A percentile compares a stretch with the other conserved stretches of the same genome.
Evolutionary conservation across 1,140 invertebrate species (phyloP).

Genomic region (Bombus turneri): DNA sequence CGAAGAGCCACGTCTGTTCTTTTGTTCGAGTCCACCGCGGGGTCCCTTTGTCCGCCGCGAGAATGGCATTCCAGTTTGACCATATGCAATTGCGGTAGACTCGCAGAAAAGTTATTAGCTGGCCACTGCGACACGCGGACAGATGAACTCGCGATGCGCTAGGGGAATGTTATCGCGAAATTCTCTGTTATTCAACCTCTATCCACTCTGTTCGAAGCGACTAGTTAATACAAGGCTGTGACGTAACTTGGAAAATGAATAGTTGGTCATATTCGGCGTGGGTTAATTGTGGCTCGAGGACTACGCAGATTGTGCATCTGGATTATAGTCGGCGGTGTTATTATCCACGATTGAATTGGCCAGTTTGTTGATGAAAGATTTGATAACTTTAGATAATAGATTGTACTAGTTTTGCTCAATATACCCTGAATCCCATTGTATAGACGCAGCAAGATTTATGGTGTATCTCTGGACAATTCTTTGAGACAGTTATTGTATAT

Average conservation of each 20-base stretch:
- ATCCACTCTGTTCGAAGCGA: background rate
- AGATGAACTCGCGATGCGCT: background rate
- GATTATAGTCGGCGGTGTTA: background rate
- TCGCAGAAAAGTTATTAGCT: conserved; percentile 34
- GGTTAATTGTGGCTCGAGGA: background rate
- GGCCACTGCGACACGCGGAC: background rate
- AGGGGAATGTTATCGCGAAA: background rate
- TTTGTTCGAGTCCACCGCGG: conserved; percentile 27
- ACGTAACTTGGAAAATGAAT: background rate
- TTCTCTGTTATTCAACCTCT: background rate
- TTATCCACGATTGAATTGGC: background rate
- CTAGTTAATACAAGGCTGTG: background rate
- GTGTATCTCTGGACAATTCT: background rate
- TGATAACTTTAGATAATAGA: background rate
- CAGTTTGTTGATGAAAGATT: background rate
- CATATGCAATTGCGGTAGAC: background rate
- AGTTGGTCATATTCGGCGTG: background rate
- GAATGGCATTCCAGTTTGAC: conserved; percentile 15
- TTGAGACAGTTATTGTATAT: background rate
- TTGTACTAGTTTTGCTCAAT: background rate
- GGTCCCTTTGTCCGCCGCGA: conserved; percentile 13
- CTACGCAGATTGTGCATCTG: background rate
- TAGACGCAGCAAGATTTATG: background rate
- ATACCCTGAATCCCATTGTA: background rate
- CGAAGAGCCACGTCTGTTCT: background rate